Evolutionary conservation across 2,113 vertebrate genomes (phyloP).

Genomic region (Tachycineta bicolor): DNA sequence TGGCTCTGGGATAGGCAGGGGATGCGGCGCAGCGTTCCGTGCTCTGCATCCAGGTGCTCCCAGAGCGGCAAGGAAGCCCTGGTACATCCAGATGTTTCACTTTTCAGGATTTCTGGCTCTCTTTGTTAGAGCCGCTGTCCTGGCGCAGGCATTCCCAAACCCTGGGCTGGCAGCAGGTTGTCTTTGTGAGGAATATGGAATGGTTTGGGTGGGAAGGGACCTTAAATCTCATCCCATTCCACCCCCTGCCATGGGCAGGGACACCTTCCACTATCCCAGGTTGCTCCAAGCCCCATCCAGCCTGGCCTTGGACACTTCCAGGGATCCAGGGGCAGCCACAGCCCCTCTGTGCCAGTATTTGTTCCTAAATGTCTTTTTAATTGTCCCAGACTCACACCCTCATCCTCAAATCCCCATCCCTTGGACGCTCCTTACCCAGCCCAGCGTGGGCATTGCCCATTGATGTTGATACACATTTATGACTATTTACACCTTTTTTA

Average conservation of each 20-base stretch:
- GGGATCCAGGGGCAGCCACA: neutral
- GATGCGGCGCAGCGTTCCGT: fast-evolving
- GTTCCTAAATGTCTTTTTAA: neutral
- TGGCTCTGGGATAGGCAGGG: neutral
- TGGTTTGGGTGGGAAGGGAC: neutral
- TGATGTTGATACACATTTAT: neutral
- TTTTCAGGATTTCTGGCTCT: neutral
- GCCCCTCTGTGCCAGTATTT: neutral
- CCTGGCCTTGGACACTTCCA: neutral
- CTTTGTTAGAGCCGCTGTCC: fast-evolving
- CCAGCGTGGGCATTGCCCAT: fast-evolving
- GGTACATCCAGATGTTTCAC: neutral
- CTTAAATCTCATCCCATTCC: neutral
- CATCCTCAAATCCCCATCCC: neutral
- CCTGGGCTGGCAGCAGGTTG: neutral
- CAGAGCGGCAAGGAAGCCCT: fast-evolving
- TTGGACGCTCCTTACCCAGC: neutral
- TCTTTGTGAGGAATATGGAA: neutral
- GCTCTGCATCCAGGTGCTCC: neutral
- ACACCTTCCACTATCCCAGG: neutral
- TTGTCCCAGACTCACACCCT: fast-evolving
- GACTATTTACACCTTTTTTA: neutral
- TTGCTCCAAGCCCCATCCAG: fast-evolving
- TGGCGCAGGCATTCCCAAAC: fast-evolving
- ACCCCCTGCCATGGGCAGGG: neutral